A percentile compares a stretch with the other conserved stretches of the same genome.
phyloP scores from a whole-genome alignment of 2,797 vertebrate genomes.

The Harpagifer antarcticus region DNA sequence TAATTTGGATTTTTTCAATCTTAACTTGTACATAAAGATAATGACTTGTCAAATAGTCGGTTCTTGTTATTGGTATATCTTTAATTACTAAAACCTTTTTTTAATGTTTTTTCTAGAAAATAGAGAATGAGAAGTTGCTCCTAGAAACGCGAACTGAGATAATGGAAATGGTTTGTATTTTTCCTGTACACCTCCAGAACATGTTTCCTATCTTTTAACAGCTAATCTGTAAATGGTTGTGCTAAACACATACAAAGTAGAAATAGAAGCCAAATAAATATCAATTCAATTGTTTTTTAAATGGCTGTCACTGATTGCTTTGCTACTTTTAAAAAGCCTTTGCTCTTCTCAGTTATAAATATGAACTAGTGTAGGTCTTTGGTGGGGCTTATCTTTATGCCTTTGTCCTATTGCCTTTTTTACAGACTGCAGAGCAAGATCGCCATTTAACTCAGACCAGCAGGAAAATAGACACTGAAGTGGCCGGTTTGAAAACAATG shows the following conservation, averaged over 20 bases:
- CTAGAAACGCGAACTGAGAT: constrained; percentile 90
- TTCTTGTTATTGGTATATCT: background rate
- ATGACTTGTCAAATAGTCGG: background rate
- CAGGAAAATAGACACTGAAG: constrained; percentile 96
- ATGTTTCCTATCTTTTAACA: background rate
- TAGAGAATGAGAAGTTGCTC: constrained; percentile 90
- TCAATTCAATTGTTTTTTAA: background rate
- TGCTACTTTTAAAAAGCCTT: background rate
- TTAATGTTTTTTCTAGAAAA: constrained; percentile 83
- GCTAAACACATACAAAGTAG: background rate
- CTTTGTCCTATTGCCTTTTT: constrained; percentile 13
- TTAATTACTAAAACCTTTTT: background rate
- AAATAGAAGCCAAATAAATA: background rate
- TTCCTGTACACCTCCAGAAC: background rate
- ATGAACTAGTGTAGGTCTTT: background rate
- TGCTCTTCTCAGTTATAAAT: background rate
- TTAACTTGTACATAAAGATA: background rate
- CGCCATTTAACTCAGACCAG: constrained; percentile 91
- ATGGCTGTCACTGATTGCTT: constrained; percentile 1
- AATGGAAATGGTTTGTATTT: constrained; percentile 92
- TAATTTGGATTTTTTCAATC: background rate
- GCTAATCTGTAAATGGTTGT: background rate
- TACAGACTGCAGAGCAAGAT: constrained; percentile 91
- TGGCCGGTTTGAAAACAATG: constrained; percentile 97
- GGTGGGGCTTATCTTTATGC: background rate